Conservation (phyloP, 2,888 invertebrate species). For the Encarsia formosa region DNA sequence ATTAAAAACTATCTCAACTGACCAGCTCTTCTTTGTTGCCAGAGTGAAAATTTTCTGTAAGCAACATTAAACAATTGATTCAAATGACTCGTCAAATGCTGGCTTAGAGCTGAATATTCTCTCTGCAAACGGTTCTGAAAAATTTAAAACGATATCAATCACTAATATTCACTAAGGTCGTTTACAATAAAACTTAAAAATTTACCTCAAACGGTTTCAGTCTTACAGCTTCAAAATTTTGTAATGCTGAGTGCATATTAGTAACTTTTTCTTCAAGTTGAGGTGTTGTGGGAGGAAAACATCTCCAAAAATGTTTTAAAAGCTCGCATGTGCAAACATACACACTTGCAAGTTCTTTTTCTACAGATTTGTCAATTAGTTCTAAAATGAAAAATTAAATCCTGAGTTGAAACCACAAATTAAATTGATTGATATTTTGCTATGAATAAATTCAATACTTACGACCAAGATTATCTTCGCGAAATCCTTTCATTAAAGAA, state of each 20-base stretch:
- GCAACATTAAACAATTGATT: slow-evolving; percentile 84
- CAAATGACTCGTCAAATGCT: slow-evolving; percentile 78
- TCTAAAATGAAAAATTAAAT: slow-evolving; percentile 55
- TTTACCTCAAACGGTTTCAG: slow-evolving; percentile 80
- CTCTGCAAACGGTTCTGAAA: slow-evolving; percentile 75
- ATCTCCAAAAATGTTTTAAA: slow-evolving; percentile 90
- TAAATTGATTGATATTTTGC: background rate
- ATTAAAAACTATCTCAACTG: slow-evolving; percentile 47
- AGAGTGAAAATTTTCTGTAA: slow-evolving; percentile 78
- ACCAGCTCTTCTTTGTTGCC: slow-evolving; percentile 69
- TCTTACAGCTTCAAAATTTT: slow-evolving; percentile 82
- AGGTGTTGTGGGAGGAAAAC: slow-evolving; percentile 77
- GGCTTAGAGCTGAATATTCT: slow-evolving; percentile 75
- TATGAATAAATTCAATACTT: slow-evolving; percentile 44
- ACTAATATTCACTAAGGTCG: too few relatives aligned
- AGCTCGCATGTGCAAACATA: slow-evolving; percentile 87
- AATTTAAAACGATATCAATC: too few relatives aligned
- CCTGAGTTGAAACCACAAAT: background rate
- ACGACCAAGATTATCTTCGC: slow-evolving; percentile 75
- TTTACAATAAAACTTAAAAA: too few relatives aligned
- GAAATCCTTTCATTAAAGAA: slow-evolving; percentile 82
- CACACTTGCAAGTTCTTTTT: slow-evolving; percentile 77
- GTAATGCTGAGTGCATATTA: slow-evolving; percentile 86
- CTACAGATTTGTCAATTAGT: slow-evolving; percentile 77
- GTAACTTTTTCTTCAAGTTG: slow-evolving; percentile 73